Percentiles rank a stretch among this genome's conserved stretches.
Conservation (phyloP, 1,140 invertebrate genomes). For the Pseudomyrmex flavicornis region DNA sequence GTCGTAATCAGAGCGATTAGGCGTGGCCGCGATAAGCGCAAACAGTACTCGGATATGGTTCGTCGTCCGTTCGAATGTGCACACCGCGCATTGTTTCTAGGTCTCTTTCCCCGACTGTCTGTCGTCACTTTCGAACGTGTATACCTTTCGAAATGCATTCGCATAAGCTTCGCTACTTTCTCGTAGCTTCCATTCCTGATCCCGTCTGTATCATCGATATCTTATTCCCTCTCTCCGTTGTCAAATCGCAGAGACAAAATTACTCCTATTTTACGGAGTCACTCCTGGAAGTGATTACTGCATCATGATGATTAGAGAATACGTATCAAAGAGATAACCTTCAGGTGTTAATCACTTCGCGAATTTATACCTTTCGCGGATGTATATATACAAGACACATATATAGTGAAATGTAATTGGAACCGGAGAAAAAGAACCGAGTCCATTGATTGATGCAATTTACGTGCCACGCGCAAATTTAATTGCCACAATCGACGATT, state of each 20-base stretch:
- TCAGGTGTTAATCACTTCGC: constrained; percentile 15
- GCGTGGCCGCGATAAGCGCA: constrained; percentile 75
- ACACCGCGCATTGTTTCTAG: constrained; percentile 60
- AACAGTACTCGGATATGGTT: constrained; percentile 48
- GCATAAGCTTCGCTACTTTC: constrained; percentile 44
- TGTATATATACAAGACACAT: too few relatives aligned
- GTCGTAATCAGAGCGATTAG: constrained; percentile 78
- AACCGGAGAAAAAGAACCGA: neutral
- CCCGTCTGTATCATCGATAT: constrained; percentile 48
- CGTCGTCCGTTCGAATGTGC: constrained; percentile 63
- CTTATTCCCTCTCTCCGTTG: constrained; percentile 8
- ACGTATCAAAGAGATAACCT: neutral
- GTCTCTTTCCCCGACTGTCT: constrained; percentile 8
- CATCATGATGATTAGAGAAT: neutral
- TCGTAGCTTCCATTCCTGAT: constrained; percentile 57
- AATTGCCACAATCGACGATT: constrained; percentile 3
- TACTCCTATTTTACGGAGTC: neutral
- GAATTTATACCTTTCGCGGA: neutral
- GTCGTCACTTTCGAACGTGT: constrained; percentile 60
- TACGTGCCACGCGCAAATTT: neutral
- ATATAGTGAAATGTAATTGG: neutral
- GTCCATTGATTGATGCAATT: neutral
- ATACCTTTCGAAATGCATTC: constrained; percentile 32
- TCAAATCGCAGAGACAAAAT: neutral
- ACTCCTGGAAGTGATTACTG: neutral